Base-by-base conservation (phyloP, 64 coral and sea anemone genomes). In the Montipora foliosa region DNA sequence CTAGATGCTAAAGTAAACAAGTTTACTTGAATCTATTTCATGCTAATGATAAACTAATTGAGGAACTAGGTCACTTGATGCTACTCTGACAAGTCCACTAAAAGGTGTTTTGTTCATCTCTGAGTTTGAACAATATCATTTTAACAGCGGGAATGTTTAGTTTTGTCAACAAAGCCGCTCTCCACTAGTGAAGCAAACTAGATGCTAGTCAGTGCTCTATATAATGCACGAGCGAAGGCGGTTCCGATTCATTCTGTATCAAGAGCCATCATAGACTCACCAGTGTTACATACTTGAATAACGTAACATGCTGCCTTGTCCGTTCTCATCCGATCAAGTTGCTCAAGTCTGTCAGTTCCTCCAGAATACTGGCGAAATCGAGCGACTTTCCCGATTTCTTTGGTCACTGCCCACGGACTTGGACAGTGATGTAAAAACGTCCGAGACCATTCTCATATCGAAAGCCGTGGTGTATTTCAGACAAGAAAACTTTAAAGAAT, bases 31-130 rank as follows among this genome's bases (percentile, higher is more conserved):
- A 92, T 96, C 89, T 94, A 93, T 97, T 97, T 97, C 95, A 97
- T 94, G 95, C 95, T 97, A 94, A 97, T 97, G 88, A 94, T n/a
- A 72, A 66, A 90, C 84, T 97, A 94, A 97, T 94, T 94, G 92
- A 92, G 81, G 79, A 74, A 88, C 89, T 89, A 87, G 88, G 44
- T 66, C 75, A 75, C 77, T 73, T 97, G 92, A 97, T 83, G 95
- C 90, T 66, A 83, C 87, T 79, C 71, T 97, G 95, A 97, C 95
- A 94, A 89, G 88, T 94, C 75, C 93, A 94, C 93, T 97, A 94
- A 97, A 97, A 94, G 92, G 87, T 77, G 92, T 94, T 94, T 97
- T 97, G 95, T 97, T 94, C 78, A 82, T 74, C 82, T 75, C 83
- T 90, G 90, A 82, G 71, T 78, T 93, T 62, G 87, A 87, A 89